These are phyloP conservation scores for Lontra canadensis DNA, from an alignment of 2,113 vertebrate species.

Conservation along the genomic window DNA sequence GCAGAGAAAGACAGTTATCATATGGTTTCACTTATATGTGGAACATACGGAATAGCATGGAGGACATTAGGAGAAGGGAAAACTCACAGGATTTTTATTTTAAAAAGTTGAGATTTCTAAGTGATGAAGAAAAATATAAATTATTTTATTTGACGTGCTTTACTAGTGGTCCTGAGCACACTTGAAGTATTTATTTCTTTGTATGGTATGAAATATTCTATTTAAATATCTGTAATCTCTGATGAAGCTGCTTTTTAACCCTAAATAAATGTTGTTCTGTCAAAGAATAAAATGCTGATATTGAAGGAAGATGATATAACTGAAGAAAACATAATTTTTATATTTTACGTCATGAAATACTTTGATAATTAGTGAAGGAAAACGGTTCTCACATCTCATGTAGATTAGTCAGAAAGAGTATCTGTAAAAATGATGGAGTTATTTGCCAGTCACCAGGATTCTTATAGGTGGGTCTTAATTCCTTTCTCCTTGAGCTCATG, in stretches of 20 bases:
- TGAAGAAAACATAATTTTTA: neutral
- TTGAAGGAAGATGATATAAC: neutral
- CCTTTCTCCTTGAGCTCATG: neutral
- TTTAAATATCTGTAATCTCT: conserved; percentile 10
- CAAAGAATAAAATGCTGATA: neutral
- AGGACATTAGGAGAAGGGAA: neutral
- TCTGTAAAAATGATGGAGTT: neutral
- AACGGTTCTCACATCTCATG: neutral
- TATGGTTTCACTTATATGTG: no score
- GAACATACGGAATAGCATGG: no score
- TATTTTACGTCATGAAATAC: neutral
- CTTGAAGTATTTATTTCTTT: neutral
- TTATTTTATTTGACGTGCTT: neutral
- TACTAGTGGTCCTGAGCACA: neutral
- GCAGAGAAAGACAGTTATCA: no score
- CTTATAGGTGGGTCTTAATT: neutral
- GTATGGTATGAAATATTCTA: neutral
- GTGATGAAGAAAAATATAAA: neutral
- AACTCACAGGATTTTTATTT: neutral
- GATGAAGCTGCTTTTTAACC: neutral
- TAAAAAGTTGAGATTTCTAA: neutral
- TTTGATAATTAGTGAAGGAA: neutral
- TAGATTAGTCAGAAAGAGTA: neutral
- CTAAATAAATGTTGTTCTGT: neutral
- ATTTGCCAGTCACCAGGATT: neutral